Evolutionary conservation across 2,797 vertebrate species (phyloP), one percentile per base, ranked within the genome.

Genomic region (Cirrhinus molitorella): DNA sequence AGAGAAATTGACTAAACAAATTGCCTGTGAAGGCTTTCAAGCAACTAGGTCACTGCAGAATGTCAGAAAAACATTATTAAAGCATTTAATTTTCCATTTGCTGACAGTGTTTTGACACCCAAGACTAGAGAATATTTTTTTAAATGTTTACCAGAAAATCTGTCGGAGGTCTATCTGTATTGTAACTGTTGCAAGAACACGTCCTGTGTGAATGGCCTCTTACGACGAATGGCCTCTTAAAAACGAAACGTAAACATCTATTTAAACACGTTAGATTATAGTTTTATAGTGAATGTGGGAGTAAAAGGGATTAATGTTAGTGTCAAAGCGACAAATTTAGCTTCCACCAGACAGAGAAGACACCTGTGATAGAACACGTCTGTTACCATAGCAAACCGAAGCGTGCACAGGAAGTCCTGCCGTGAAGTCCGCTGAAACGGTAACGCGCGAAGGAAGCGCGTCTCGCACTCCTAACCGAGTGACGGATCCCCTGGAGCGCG

Each of bases 381-480:
- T 4, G 80, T 88, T 78, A 47, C 63, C 78, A 89, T 81, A 59
- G 85, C 21, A 80, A 89, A 63, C 79, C 12, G 40, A 71, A 37
- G n/a, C n/a, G 37, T 3, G 4, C 12, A 7, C 51, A 43, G 5
- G 72, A 83, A 16, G 61, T 67, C 61, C 34, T 57, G 81, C 71
- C 17, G 81, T 34, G 61, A 57, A 28, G 81, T 77, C 79, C 16
- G 40, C n/a, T 21, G 43, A 76, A 74, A 66, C 16, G 28, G 23
- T 28, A 59, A 21, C 19, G 49, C 16, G 47, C 2, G 25, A 43
- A 51, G 45, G 57, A 65, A 66, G 28, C 17, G 19, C 40, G 13
- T 70, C 45, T 70, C 40, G 5, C 83, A 55, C 45, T 65, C 47
- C 9, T n/a, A 34, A 21, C 72, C 21, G 45, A 55, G 67, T 66